Base-by-base conservation (phyloP, 2,113 vertebrate species). In the Falco punctatus region DNA sequence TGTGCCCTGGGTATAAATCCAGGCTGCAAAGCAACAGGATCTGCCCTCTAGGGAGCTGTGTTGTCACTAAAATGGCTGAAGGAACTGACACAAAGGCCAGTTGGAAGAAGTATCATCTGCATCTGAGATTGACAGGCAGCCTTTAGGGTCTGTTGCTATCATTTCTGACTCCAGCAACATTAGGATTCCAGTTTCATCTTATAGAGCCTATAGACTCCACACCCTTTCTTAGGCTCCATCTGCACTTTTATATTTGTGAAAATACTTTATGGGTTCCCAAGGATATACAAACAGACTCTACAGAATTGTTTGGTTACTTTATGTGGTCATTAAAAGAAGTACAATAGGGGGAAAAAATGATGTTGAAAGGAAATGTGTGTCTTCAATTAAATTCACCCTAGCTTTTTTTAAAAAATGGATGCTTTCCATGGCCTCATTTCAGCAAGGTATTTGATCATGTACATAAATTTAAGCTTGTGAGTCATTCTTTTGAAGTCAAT, bases 41-140 rank as follows among this genome's bases (percentile, higher is more conserved):
- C 88, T 97, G 21, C 79, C 92, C 97, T 89, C 96, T 91, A 81
- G 97, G 96, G 96, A 97, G 20, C 74, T 0, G 11, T 83, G 95
- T 97, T 97, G 96, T 96, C 96, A 94, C 93, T 95, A 96, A 95
- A 97, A 90, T 92, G 92, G 95, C 86, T 97, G 96, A 97, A 97
- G 95, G 92, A 95, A 92, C 92, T 97, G 96, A 97, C 96, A 97
- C 81, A 73, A 88, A 95, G 92, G 94, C 95, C 96, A 94, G 90
- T 96, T 97, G 97, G 90, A 96, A 84, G 83, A 96, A 97, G 95
- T 82, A 83, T 94, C 95, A 97, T 97, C 96, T 97, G 96, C 94
- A 93, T 95, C 91, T 22, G 55, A 95, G 96, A 97, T 91, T 97
- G 97, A 97, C 96, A 96, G 96, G 96, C 94, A 97, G 96, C 95